Evolutionary conservation across 2,888 invertebrate species (phyloP).

Genomic region (Lithophane leautieri): DNA sequence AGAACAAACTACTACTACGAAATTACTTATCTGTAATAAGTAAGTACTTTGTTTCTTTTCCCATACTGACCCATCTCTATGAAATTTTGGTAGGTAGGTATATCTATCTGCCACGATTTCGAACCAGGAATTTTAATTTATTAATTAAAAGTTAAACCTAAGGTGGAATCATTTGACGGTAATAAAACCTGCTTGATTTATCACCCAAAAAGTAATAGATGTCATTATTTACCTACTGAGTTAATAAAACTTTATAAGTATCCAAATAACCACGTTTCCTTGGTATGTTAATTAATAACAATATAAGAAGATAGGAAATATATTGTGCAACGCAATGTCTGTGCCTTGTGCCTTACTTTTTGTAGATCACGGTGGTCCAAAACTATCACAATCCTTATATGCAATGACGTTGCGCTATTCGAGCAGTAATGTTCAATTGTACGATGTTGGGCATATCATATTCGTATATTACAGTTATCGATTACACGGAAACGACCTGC

Average conservation of each 20-base stretch:
- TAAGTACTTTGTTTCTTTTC: background rate
- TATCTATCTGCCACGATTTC: background rate
- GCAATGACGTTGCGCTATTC: conserved; percentile 47
- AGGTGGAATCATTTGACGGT: conserved; percentile 9
- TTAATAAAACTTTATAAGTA: conserved; percentile 16
- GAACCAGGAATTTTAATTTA: background rate
- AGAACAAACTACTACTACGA: background rate
- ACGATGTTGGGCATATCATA: conserved; percentile 41
- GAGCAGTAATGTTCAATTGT: conserved; percentile 38
- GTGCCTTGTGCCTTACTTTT: background rate
- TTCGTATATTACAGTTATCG: conserved; percentile 64
- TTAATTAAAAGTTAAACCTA: background rate
- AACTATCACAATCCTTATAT: conserved; percentile 11
- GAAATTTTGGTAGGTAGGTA: background rate
- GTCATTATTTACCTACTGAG: background rate
- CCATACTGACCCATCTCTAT: background rate
- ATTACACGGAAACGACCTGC: conserved; percentile 69
- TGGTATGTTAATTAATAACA: conserved; percentile 2
- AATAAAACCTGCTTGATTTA: conserved; percentile 23
- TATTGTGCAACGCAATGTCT: background rate
- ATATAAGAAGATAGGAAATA: background rate
- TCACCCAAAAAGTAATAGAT: background rate
- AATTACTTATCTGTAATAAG: background rate
- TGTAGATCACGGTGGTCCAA: background rate
- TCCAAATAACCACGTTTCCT: background rate